phyloP scores from a whole-genome alignment of 2,797 vertebrate species.

The Anas bahamensis region DNA sequence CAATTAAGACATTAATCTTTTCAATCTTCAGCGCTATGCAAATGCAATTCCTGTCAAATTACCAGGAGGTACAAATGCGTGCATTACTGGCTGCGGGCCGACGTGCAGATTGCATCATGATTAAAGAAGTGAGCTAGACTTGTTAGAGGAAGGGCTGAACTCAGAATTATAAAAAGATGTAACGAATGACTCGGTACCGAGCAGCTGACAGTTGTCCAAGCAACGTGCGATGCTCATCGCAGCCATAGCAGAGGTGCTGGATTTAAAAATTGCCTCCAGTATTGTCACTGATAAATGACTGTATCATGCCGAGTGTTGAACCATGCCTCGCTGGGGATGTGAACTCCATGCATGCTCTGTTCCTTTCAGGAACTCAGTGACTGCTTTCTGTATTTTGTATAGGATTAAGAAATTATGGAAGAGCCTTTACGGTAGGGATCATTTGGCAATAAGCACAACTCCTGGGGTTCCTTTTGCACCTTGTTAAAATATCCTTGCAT shows the following conservation, averaged over 20 bases:
- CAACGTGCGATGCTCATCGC: neutral
- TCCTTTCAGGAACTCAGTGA: neutral
- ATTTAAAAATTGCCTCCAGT: neutral
- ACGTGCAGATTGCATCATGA: neutral
- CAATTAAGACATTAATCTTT: neutral
- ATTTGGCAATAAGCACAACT: neutral
- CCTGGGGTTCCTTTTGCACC: neutral
- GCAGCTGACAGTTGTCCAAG: neutral
- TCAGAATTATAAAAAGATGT: neutral
- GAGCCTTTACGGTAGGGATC: neutral
- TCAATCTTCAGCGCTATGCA: neutral
- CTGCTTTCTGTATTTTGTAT: neutral
- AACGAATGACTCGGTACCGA: neutral
- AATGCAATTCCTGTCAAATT: neutral
- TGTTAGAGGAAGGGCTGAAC: neutral
- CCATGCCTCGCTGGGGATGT: neutral
- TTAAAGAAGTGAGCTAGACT: neutral
- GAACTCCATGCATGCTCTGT: neutral
- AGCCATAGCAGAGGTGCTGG: neutral
- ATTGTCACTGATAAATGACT: neutral
- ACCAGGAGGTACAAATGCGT: neutral
- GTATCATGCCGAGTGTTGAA: neutral
- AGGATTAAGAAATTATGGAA: neutral
- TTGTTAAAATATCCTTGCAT: neutral
- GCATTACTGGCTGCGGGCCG: neutral